Conservation (phyloP, 2,888 invertebrate species). For the Megaustenia siamemsis region DNA sequence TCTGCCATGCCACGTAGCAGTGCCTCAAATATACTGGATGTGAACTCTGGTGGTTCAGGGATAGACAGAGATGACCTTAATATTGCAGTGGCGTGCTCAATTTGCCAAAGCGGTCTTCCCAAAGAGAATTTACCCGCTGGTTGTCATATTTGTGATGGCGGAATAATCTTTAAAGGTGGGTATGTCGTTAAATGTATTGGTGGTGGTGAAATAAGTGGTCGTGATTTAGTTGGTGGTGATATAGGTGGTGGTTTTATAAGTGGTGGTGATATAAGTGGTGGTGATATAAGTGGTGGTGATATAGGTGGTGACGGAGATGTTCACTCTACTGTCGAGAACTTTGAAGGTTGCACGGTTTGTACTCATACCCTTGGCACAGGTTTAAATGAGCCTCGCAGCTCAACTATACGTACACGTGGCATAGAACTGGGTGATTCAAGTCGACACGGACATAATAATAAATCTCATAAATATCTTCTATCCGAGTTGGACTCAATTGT, state of each 20-base stretch:
- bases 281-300: too few relatives aligned
- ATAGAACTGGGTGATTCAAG: background rate
- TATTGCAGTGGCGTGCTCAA: background rate
- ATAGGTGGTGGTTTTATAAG: background rate
- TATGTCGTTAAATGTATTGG: constrained; percentile 32
- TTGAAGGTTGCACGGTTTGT: background rate
- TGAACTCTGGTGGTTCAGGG: constrained; percentile 16
- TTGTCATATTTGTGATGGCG: background rate
- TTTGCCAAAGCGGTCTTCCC: constrained; percentile 6
- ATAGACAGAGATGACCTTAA: background rate
- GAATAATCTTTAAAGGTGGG: constrained; percentile 38
- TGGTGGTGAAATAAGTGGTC: constrained; percentile 25
- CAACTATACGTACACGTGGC: background rate
- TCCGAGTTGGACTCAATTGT: background rate
- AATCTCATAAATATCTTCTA: background rate
- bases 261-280: too few relatives aligned
- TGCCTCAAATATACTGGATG: too few relatives aligned
- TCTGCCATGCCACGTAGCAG: background rate
- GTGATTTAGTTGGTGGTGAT: background rate
- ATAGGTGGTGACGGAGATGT: too few relatives aligned
- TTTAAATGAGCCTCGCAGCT: background rate
- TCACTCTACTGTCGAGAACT: too few relatives aligned
- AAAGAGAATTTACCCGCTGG: background rate
- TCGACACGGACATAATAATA: background rate
- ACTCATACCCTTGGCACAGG: background rate